A percentile compares a stretch with the other conserved stretches of the same genome.
Evolutionary conservation across 2,888 invertebrate genomes (phyloP).

Genomic region (Nemoura dubitans): DNA sequence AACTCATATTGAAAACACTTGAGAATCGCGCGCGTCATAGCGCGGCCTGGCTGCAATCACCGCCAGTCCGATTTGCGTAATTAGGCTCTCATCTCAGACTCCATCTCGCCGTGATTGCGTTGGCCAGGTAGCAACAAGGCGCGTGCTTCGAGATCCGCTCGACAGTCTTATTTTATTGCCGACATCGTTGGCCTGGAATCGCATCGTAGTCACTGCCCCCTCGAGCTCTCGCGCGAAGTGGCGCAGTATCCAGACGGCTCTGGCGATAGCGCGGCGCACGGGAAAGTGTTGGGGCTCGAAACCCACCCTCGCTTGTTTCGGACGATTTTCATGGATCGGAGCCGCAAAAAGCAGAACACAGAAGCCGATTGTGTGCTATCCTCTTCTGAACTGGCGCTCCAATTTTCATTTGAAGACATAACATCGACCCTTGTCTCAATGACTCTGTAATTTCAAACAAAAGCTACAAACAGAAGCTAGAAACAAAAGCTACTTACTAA

Average conservation of each 20-base stretch:
- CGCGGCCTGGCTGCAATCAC: background rate
- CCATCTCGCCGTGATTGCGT: background rate
- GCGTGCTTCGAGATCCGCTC: background rate
- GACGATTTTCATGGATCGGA: no score
- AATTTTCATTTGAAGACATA: background rate
- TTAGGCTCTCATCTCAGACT: no score
- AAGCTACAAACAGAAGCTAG: background rate
- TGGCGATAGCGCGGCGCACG: no score
- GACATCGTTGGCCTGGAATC: background rate
- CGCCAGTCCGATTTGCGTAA: background rate
- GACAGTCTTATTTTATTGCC: background rate
- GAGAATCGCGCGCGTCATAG: background rate
- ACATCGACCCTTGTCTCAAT: background rate
- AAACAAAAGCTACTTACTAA: background rate
- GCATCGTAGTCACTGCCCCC: no score
- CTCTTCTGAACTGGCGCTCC: background rate
- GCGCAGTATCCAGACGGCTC: no score
- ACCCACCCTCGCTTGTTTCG: no score
- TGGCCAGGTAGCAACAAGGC: background rate
- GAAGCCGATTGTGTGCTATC: no score
- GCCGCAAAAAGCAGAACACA: no score
- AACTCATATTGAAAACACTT: background rate
- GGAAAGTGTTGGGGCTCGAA: no score
- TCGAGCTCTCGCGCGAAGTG: no score
- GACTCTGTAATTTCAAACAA: background rate